Evolutionary conservation across 2,113 vertebrate species (phyloP), one percentile per base, ranked within the genome.

Genomic region (Ochotona curzoniae): DNA sequence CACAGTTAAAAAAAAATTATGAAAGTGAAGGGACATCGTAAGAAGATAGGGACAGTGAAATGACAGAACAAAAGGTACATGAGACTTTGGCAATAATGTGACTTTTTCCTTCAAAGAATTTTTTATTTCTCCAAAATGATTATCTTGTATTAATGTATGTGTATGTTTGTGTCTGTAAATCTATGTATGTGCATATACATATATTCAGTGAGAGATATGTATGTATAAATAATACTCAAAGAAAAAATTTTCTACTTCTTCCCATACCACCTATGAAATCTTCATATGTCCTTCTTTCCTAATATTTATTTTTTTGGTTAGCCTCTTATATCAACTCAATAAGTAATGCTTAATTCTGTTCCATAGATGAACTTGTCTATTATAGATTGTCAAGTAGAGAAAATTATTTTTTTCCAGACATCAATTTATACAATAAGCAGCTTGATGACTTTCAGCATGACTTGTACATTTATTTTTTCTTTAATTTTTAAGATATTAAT

Each of bases 241-340:
- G 11, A 23, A 7, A 49, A 63, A 30, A 85, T 9, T 84, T 2
- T 75, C 64, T 82, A 2, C 57, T 35, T 70, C 35, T 14, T 71
- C 11, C 80, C 30, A 84, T 49, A 26, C 2, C 13, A 44, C 67
- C 17, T 81, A 44, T 64, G 63, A 81, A 91, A 75, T 83, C 23
- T 35, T 91, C 32, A 64, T 35, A 32, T 44, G 66, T n/a, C 9
- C n/a, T 18, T 78, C n/a, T 78, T 63, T 70, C 23, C 91, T 87
- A 66, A 47, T 88, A 79, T 85, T 73, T 80, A 57, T 67, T 93
- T 83, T 18, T 35, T 89, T 54, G 47, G 2, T 69, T 75, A 57
- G 35, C 49, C 14, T 79, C 73, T 61, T 35, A 81, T 13, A 67
- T n/a, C 83, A 30, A 47, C 38, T 73, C 47, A 69, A 15, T 64